Conservation (phyloP, 2,113 vertebrate genomes). For the Phodopus roborovskii region DNA sequence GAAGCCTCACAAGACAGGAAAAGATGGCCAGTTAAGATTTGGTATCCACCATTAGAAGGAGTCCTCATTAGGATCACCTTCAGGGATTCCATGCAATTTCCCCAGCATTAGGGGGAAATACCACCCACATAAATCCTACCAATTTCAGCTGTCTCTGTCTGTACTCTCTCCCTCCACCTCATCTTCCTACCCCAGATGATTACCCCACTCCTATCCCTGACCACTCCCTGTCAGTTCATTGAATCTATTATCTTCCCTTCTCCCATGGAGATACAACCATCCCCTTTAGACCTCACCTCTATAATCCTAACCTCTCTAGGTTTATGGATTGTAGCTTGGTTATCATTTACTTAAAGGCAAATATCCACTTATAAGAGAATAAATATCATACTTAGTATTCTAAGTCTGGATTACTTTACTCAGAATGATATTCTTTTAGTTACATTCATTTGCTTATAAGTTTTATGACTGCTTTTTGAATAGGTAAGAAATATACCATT, state of each 20-base stretch:
- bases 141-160: neutral
- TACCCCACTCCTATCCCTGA: accelerated
- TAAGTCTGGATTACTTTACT: neutral
- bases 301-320: too few relatives aligned
- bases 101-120: neutral
- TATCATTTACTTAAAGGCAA: neutral
- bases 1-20: neutral
- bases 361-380: neutral
- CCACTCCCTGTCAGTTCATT: neutral
- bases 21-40: neutral
- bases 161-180: neutral
- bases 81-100: neutral
- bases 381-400: neutral
- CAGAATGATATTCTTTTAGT: neutral
- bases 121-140: neutral
- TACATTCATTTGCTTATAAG: neutral
- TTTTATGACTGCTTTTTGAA: neutral
- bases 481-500: neutral
- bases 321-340: neutral
- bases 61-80: neutral
- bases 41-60: neutral
- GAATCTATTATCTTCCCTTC: neutral
- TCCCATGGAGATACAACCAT: neutral
- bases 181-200: neutral
- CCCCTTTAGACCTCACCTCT: neutral